Conservation (phyloP, 2,888 invertebrate genomes). For the Athetis lepigone region DNA sequence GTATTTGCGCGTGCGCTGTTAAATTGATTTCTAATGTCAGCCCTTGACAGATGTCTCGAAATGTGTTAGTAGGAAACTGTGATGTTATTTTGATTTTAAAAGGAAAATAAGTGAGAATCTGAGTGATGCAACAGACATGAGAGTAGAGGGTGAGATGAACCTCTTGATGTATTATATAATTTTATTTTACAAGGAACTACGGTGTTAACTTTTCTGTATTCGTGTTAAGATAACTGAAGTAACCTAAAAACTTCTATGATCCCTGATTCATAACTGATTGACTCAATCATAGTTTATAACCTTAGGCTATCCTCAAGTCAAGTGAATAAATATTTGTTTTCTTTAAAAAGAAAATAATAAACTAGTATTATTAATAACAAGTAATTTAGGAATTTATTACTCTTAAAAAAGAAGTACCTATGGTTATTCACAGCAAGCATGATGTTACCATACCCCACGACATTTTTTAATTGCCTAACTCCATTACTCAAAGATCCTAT, state of each 20-base stretch:
- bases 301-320: not conserved
- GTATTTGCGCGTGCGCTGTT: constrained; percentile 80
- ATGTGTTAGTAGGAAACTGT: constrained; percentile 50
- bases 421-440: not conserved
- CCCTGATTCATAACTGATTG: not conserved
- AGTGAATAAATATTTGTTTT: not conserved
- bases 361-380: too few species aligned
- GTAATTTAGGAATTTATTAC: too few species aligned
- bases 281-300: not conserved
- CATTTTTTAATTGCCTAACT: constrained; percentile 20
- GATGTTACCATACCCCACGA: not conserved
- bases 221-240: not conserved
- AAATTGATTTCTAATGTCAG: constrained; percentile 82
- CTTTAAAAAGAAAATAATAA: not conserved
- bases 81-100: constrained; percentile 62
- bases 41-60: constrained; percentile 71
- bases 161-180: not conserved
- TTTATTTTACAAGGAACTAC: not conserved
- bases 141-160: constrained; percentile 75
- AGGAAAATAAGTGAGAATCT: constrained; percentile 64
- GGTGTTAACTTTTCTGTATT: not conserved
- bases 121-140: constrained; percentile 72
- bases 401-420: too few species aligned
- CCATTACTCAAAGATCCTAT: constrained; percentile 29
- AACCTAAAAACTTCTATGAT: constrained; percentile 37